phyloP scores from a whole-genome alignment of 2,797 vertebrate genomes.

The Podarcis lilfordi region DNA sequence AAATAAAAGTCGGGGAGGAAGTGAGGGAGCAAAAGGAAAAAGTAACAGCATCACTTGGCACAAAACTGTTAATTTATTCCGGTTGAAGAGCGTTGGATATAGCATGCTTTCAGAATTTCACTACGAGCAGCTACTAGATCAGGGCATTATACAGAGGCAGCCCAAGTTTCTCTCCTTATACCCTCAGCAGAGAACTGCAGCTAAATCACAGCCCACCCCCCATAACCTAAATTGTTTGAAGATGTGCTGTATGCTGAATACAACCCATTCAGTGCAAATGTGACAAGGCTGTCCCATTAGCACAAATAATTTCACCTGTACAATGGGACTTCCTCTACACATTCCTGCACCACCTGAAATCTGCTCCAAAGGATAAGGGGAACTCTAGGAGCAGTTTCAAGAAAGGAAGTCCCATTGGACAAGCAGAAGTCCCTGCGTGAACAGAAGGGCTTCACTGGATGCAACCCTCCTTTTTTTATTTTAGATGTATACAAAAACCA shows the following conservation, averaged over 20 bases:
- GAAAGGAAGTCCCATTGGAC: too few relatives aligned
- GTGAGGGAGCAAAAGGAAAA: not conserved
- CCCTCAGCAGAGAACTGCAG: not conserved
- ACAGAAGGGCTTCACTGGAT: too few relatives aligned
- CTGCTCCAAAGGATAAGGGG: too few relatives aligned
- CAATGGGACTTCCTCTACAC: not conserved
- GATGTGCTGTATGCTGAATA: too few relatives aligned
- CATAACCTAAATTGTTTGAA: too few relatives aligned
- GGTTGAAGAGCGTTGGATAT: constrained; percentile 27
- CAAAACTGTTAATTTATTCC: constrained; percentile 15
- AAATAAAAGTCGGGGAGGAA: not conserved
- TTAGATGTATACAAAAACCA: too few relatives aligned
- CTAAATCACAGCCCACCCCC: not conserved
- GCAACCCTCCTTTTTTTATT: too few relatives aligned
- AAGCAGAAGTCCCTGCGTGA: too few relatives aligned
- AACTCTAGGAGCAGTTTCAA: too few relatives aligned
- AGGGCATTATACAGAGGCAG: not conserved
- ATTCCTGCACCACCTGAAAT: not conserved
- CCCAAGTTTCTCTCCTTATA: not conserved
- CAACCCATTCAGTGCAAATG: not conserved
- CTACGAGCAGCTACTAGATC: not conserved
- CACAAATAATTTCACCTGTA: not conserved
- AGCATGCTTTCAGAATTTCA: not conserved
- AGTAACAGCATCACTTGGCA: not conserved
- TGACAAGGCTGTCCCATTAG: too few relatives aligned